These are phyloP conservation scores for Protodeltote pygarga DNA, from an alignment of 2,888 invertebrate species.

Conservation along the genomic window DNA sequence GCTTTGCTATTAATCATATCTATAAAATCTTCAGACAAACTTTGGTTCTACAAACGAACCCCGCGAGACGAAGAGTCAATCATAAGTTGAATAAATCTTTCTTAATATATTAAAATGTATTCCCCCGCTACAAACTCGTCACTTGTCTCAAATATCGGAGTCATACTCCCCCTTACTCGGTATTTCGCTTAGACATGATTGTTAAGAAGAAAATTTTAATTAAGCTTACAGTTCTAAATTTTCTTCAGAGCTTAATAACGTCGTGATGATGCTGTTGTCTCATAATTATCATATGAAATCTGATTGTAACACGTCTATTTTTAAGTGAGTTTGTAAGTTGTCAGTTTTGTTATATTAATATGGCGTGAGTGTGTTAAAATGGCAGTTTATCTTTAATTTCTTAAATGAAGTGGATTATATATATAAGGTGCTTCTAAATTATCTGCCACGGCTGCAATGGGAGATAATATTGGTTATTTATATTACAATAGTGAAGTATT, in stretches of 20 bases:
- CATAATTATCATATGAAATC: conserved; percentile 44
- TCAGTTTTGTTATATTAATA: neutral
- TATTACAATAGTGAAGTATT: too few relatives aligned
- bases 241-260: conserved; percentile 41
- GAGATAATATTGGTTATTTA: too few relatives aligned
- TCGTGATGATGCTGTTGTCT: conserved; percentile 46
- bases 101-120: neutral
- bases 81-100: neutral
- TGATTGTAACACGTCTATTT: conserved; percentile 20
- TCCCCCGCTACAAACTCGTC: conserved; percentile 13
- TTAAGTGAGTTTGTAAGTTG: conserved; percentile 1
- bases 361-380: too few relatives aligned
- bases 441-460: too few relatives aligned
- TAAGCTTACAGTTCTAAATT: conserved; percentile 77
- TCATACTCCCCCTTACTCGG: conserved; percentile 70
- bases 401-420: too few relatives aligned
- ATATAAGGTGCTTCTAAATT: too few relatives aligned
- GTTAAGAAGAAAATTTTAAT: conserved; percentile 79
- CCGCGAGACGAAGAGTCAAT: neutral
- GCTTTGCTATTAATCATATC: too few relatives aligned
- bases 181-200: conserved; percentile 74
- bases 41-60: too few relatives aligned
- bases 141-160: conserved; percentile 44
- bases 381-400: too few relatives aligned
- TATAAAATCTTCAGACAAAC: too few relatives aligned